Base-by-base conservation (phyloP, 2,888 invertebrate species). In the Bellardia bayeri region DNA sequence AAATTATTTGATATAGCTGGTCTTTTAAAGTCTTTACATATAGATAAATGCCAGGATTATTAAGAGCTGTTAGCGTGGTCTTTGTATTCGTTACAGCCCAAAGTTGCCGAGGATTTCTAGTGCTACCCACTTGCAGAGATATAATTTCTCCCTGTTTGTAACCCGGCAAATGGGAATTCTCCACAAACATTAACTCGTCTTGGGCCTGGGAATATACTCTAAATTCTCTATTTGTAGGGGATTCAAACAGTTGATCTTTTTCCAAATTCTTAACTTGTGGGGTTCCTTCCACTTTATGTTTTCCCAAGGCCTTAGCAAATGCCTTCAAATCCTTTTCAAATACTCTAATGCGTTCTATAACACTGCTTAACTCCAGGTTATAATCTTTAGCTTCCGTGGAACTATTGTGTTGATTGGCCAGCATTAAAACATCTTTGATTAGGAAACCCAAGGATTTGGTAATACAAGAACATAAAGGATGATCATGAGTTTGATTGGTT, bases 1-100 rank as follows among this genome's bases (percentile, higher is more conserved):
- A 89, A 76, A 96, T 93, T 71, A 94, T 94, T 89, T 95, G 95
- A 88, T 94, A 94, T 23, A 95, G 89, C 68, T 92, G 93, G 3
- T 94, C 91, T 7, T 92, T 89, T 2, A 94, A 90, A 90, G 93
- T 91, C 90, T 95, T 93, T 87, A 94, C 92, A 89, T 94, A 95
- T 75, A 95, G 92, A 93, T 94, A 90, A 37, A 95, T 93, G 51
- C 92, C 91, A 89, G 94, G 93, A 54, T 92, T 89, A 16, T 88
- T 82, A 9, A 82, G 82, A 0, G 63, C 49, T 0, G 13, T 37
- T 0, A 88, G 68, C 33, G 83, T 2, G 33, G 82, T 11, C 1
- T 64, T 63, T 9, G 23, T 69, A 13, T 89, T 86, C 1, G 93
- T 92, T 42, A 94, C 91, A 6, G 94, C 94, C 80, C 94, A 90